phyloP scores from a whole-genome alignment of 2,113 vertebrate genomes.

The Asarcornis scutulata region DNA sequence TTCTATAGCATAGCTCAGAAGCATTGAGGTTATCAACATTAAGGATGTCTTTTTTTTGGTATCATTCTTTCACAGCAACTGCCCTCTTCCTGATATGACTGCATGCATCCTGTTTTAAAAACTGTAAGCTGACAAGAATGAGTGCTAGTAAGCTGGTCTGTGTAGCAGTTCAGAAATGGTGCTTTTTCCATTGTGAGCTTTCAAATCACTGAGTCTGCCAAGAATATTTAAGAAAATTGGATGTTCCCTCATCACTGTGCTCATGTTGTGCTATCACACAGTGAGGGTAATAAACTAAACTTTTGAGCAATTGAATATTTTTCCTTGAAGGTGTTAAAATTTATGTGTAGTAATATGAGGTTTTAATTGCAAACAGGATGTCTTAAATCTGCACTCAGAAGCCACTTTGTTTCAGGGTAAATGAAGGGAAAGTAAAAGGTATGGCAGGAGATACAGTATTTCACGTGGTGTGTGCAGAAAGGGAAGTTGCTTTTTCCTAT shows the following conservation, averaged over 20 bases:
- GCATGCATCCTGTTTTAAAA: slow-evolving; percentile 65
- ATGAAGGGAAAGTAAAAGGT: background rate
- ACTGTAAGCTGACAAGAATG: slow-evolving; percentile 27
- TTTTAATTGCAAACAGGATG: background rate
- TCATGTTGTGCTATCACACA: background rate
- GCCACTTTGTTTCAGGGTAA: background rate
- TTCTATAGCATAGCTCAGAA: background rate
- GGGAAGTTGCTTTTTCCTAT: background rate
- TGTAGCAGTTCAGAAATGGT: background rate
- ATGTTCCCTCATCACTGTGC: background rate
- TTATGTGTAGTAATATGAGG: background rate
- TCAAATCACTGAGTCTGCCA: background rate
- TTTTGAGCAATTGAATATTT: background rate
- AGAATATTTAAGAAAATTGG: background rate
- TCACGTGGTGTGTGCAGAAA: background rate
- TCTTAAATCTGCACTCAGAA: background rate
- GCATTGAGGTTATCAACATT: background rate
- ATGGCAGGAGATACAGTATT: background rate
- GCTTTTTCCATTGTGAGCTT: background rate
- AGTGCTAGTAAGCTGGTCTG: background rate
- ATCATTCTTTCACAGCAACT: slow-evolving; percentile 58
- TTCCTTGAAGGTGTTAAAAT: background rate
- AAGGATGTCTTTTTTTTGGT: slow-evolving; percentile 41
- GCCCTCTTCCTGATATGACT: slow-evolving; percentile 66
- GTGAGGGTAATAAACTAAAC: background rate